A percentile compares a stretch with the other conserved stretches of the same genome.
Evolutionary conservation across 2,797 vertebrate genomes (phyloP).

Genomic region (Chaetodon trifasciatus): DNA sequence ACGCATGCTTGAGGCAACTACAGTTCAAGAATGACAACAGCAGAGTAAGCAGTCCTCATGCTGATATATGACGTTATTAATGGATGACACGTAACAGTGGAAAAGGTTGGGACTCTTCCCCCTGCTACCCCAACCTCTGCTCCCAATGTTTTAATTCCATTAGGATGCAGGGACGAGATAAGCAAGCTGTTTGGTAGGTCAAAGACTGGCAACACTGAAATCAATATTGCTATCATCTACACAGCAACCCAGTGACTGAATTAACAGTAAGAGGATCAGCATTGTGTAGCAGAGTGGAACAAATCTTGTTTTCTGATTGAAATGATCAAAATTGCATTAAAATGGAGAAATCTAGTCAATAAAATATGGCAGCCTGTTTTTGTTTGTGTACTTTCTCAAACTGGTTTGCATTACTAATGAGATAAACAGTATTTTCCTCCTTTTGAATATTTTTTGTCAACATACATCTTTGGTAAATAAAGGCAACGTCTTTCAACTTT

Average conservation of each 20-base stretch:
- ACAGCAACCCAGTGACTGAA: slow-evolving; percentile 34
- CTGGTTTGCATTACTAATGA: slow-evolving; percentile 15
- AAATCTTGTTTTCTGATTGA: slow-evolving; percentile 17
- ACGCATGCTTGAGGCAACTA: slow-evolving; percentile 23
- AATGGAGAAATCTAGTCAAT: not conserved
- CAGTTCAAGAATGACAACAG: slow-evolving; percentile 42
- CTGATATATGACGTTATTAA: slow-evolving; percentile 71
- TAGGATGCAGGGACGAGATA: slow-evolving; percentile 64
- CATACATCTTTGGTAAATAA: slow-evolving; percentile 60
- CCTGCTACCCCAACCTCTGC: not conserved
- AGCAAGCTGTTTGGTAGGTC: slow-evolving; percentile 42
- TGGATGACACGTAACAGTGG: slow-evolving; percentile 23
- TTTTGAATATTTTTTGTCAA: slow-evolving; percentile 34
- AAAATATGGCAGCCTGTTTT: not conserved
- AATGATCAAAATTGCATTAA: not conserved
- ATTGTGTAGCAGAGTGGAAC: slow-evolving; percentile 20
- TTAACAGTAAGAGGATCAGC: slow-evolving; percentile 19
- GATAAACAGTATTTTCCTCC: slow-evolving; percentile 23
- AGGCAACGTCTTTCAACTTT: slow-evolving; percentile 64
- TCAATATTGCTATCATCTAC: slow-evolving; percentile 58
- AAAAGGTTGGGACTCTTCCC: slow-evolving; percentile 26
- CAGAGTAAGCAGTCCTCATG: slow-evolving; percentile 32
- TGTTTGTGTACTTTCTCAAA: slow-evolving; percentile 20
- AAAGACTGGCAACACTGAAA: slow-evolving; percentile 54
- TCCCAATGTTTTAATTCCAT: slow-evolving; percentile 61